These are phyloP conservation scores for Petrocephalus schoutedeni DNA, from an alignment of 2,797 vertebrate species.

Conservation along the genomic window DNA sequence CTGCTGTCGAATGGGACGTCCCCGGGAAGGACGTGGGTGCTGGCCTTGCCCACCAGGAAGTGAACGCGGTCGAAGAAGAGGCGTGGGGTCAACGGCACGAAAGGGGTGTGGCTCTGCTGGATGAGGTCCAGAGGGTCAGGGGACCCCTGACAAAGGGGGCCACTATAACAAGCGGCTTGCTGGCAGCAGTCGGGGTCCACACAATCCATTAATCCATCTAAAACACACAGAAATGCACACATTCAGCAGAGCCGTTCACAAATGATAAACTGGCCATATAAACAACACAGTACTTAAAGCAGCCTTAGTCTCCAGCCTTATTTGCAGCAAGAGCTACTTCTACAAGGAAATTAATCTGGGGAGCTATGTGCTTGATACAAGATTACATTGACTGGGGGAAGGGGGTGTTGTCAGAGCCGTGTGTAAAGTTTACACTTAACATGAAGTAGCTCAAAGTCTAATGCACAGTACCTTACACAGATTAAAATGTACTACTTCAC, in stretches of 20 bases:
- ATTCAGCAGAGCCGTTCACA: slow-evolving; percentile 8
- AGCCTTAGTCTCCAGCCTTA: not conserved
- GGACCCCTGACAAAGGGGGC: slow-evolving; percentile 85
- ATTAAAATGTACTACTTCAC: too few relatives aligned
- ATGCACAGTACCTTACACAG: too few relatives aligned
- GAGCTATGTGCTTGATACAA: not conserved
- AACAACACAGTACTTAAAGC: not conserved
- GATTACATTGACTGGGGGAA: not conserved
- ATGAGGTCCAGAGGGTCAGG: slow-evolving; percentile 85
- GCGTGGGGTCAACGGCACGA: slow-evolving; percentile 63
- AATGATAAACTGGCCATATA: not conserved
- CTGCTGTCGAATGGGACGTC: slow-evolving; percentile 86
- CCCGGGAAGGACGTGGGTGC: slow-evolving; percentile 83
- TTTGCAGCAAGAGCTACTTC: not conserved
- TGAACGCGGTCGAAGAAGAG: slow-evolving; percentile 82
- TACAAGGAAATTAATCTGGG: not conserved
- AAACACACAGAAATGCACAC: slow-evolving; percentile 41
- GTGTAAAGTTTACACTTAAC: too few relatives aligned
- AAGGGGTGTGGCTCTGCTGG: slow-evolving; percentile 72
- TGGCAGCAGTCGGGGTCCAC: slow-evolving; percentile 91
- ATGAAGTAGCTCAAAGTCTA: too few relatives aligned
- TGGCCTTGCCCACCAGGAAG: slow-evolving; percentile 86
- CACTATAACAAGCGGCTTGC: slow-evolving; percentile 78
- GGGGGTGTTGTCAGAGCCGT: too few relatives aligned
- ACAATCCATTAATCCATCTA: slow-evolving; percentile 88